Conservation (phyloP, 2,888 invertebrate species). For the Watsonalla binaria region DNA sequence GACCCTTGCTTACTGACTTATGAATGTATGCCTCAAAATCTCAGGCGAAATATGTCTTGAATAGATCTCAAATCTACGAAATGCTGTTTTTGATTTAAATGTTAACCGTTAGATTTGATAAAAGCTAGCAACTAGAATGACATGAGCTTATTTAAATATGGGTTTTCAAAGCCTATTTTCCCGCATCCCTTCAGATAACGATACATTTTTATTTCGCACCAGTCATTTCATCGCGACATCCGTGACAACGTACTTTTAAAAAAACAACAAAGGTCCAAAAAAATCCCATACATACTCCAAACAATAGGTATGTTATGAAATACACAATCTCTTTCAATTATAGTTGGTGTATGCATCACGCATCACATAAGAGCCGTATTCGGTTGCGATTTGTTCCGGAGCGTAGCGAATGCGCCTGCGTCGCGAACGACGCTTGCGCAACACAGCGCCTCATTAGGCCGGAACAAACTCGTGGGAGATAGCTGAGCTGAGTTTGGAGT, state of each 20-base stretch:
- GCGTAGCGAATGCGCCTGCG: slow-evolving; percentile 59
- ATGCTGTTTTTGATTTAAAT: too few species aligned
- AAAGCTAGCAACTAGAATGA: too few species aligned
- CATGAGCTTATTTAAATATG: too few species aligned
- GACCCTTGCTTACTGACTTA: too few species aligned
- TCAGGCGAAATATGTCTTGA: too few species aligned
- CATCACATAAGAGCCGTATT: slow-evolving; percentile 48
- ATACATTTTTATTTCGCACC: background rate
- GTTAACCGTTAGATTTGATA: too few species aligned
- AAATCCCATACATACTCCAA: background rate
- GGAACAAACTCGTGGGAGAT: slow-evolving; percentile 54
- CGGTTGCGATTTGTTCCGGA: slow-evolving; percentile 66
- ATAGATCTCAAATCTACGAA: too few species aligned
- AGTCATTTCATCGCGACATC: background rate
- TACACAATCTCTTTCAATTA: slow-evolving; percentile 25
- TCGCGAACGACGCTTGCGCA: slow-evolving; percentile 57
- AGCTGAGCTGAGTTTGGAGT: slow-evolving; percentile 25
- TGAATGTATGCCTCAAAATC: too few species aligned
- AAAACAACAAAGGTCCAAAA: background rate
- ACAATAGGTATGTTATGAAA: slow-evolving; percentile 2
- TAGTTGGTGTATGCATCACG: slow-evolving; percentile 46
- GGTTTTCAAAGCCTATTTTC: background rate
- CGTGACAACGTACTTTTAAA: background rate
- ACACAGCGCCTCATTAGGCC: slow-evolving; percentile 64
- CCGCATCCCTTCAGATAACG: background rate